Evolutionary conservation across 2,888 invertebrate genomes (phyloP), one percentile per base, ranked within the genome.

Genomic region (Hydroisotoma schaefferi): DNA sequence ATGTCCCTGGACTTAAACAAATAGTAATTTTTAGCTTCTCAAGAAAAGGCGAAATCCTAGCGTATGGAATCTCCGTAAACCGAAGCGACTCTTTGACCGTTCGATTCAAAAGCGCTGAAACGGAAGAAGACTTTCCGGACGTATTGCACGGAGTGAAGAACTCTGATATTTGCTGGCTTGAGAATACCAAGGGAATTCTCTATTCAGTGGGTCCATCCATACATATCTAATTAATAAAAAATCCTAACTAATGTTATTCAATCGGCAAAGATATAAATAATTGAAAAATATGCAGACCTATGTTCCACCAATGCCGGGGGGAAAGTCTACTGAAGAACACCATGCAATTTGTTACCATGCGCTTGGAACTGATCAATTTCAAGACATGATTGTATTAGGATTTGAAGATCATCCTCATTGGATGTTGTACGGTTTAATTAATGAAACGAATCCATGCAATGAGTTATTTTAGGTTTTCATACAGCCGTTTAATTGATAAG

Each of bases 81-180:
- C 97, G 97, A 0, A 94, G 94, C 1, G 97, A 98, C 77, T 98
- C 97, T 97, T 85, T 87, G 69, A 91, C 89, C 52, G 90, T 98
- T 73, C 86, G 87, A 74, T 85, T 90, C 72, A 86, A 86, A 71
- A 83, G 87, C 78, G 85, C 88, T 0, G 82, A 81, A 63, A 85
- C 80, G 79, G 88, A 88, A 55, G 81, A 89, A 75, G 91, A 95
- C 75, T 87, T 90, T 71, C 84, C 87, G 15, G 98, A 98, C 77
- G 82, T 85, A 15, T 80, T 99, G 68, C 85, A 87, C 74, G 90
- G 91, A 76, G 90, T 94, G 0, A 97, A 95, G 78, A 95, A 90
- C 77, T 89, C 94, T 1, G 83, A 86, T 15, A 84, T 97, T 78
- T 83, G 90, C 0, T 99, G 97, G 97, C 92, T 91, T 26, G 90